Evolutionary conservation across 2,888 invertebrate genomes (phyloP), one percentile per base, ranked within the genome.

Genomic region (Escarpia spicata): DNA sequence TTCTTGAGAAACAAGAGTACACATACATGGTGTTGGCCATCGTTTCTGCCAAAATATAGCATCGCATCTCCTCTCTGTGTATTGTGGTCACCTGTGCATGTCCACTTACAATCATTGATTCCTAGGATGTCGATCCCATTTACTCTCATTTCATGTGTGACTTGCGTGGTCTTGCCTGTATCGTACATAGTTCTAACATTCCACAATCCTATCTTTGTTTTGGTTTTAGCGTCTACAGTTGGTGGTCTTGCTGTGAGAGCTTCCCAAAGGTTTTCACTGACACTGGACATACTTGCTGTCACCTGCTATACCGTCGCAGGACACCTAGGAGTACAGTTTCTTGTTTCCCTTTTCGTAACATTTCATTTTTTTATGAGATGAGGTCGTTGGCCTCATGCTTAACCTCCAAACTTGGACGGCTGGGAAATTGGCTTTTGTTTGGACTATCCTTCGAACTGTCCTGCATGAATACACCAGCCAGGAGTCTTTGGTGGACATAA

Each of bases 131-230:
- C 37, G 37, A 37, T 37, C 37, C 37, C 37, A 37, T 37, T 37
- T 37, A 37, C 37, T 37, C 44, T 43, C 92, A 92, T 92, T 52
- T 92, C 92, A 31, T 43, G 15, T 75, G 75, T 92, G 26, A 92
- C 92, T 92, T 92, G 92, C 44, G 92, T 90, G 89, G 92, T 58
- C 90, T 92, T 92, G 43, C 58, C 26, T 92, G 92, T 92, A 43
- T 92, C 75, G 44, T 44, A 92, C 92, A 92, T 92, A 89, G 92
- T 92, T 26, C 92, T 37, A n/a, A 92, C 92, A 90, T 92, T 92
- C 92, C 92, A 92, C 43, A 90, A n/a, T 43, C 92, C 92, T 37
- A 92, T 92, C 43, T 91, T 45, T 91, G 37, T 60, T 31, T 91
- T 52, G 58, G 45, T 92, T 92, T 92, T 43, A 37, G 92, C 10